Evolutionary conservation across 2,888 invertebrate species (phyloP).

Genomic region (Galerucella pusilla): DNA sequence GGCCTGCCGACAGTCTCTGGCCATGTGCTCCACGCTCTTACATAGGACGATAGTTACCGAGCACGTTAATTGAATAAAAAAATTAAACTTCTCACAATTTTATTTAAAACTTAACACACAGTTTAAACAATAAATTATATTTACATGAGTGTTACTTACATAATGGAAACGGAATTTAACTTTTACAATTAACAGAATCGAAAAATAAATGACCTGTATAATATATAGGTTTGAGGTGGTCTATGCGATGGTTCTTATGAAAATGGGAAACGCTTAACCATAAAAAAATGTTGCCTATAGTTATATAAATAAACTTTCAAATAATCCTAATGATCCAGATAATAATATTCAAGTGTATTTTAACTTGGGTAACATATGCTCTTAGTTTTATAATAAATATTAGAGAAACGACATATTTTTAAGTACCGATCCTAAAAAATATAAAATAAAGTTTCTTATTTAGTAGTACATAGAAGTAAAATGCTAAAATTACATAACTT

Average conservation of each 20-base stretch:
- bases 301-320: too few species aligned
- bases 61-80: background rate
- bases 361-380: background rate
- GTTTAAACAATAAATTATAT: slow-evolving; percentile 7
- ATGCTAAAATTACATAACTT: background rate
- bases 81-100: background rate
- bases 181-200: background rate
- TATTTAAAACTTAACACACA: slow-evolving; percentile 1
- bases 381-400: background rate
- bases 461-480: background rate
- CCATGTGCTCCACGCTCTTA: too few species aligned
- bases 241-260: too few species aligned
- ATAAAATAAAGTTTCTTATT: background rate
- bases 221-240: too few species aligned
- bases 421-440: background rate
- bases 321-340: too few species aligned
- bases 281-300: too few species aligned
- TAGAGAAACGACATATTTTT: background rate
- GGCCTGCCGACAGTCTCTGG: too few species aligned
- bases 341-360: too few species aligned
- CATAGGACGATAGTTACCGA: too few species aligned
- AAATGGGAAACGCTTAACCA: too few species aligned
- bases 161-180: background rate
- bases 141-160: background rate
- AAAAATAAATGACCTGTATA: too few species aligned